Evolutionary conservation across 2,113 vertebrate species (phyloP), one percentile per base, ranked within the genome.

Genomic region (Chroicocephalus ridibundus): DNA sequence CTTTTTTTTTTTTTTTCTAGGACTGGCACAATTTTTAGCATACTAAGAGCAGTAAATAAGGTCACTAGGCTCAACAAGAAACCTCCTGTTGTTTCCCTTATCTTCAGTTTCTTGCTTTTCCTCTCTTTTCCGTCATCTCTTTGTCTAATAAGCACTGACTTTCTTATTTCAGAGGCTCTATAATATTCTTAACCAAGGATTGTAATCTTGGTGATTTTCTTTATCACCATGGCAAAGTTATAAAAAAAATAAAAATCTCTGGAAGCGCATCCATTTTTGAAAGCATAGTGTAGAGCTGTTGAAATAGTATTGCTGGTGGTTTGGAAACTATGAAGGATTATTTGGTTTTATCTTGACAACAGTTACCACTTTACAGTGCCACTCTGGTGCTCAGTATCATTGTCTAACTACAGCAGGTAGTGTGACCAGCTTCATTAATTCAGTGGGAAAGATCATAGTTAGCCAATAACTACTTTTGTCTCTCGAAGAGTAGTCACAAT

Each of bases 61-160:
- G 95, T 97, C 95, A 96, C 86, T 74, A 92, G 60, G 71, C 86
- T 96, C 89, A 93, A 96, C 68, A 88, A 97, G 62, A 40, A 93
- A 60, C 57, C 49, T 62, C 92, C 86, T 94, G 87, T 95, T 96
- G 81, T 88, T 97, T 96, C 51, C 21, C 60, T 96, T 96, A 88
- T 96, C 55, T 40, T 82, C 80, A 86, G 21, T 82, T 95, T 93
- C 88, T 82, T 95, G 68, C 64, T 96, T 95, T 86, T 66, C 66
- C 60, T 93, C 55, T 86, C 13, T 85, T 62, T 69, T 52, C 10
- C 90, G 75, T 91, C 85, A 96, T 88, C 57, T 80, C 55, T 96
- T 97, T 97, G 57, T 88, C 93, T 97, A 96, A 97, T 97, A 94
- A 96, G 80, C 95, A 96, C 95, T 95, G 96, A 96, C 88, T 98